Evolutionary conservation across 2,113 vertebrate genomes (phyloP).

Genomic region (Phoenicopterus ruber): DNA sequence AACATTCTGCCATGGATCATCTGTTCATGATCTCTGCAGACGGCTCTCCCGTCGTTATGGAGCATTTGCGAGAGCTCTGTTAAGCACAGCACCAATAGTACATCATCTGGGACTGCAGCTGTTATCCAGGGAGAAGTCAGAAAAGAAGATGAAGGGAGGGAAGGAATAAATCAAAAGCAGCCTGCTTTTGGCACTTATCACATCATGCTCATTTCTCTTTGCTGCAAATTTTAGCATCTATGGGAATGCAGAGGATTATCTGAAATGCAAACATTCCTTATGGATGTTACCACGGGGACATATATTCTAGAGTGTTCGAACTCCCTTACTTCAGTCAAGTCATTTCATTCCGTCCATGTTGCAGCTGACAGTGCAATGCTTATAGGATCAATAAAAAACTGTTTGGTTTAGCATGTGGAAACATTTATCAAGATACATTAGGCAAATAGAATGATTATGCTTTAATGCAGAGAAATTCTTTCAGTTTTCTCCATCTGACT

Average conservation of each 20-base stretch:
- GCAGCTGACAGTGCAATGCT: neutral
- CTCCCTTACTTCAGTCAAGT: neutral
- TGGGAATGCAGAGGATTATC: neutral
- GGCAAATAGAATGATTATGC: neutral
- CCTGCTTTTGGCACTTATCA: neutral
- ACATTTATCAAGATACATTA: neutral
- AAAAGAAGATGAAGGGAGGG: neutral
- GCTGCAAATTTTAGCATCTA: neutral
- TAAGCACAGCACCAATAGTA: neutral
- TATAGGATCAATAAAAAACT: neutral
- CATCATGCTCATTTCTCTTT: neutral
- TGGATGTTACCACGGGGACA: neutral
- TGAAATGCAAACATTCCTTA: neutral
- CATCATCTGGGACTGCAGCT: slow-evolving; percentile 34
- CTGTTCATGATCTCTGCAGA: neutral
- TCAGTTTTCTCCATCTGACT: neutral
- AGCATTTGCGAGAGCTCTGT: neutral
- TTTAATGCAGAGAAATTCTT: neutral
- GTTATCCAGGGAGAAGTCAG: neutral
- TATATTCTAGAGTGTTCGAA: neutral
- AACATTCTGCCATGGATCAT: slow-evolving; percentile 27
- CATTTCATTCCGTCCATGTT: neutral
- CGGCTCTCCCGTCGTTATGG: fast-evolving
- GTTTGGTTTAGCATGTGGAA: neutral
- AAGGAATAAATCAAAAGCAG: slow-evolving; percentile 36